Conservation (phyloP, 2,113 vertebrate genomes). For the Willisornis vidua region DNA sequence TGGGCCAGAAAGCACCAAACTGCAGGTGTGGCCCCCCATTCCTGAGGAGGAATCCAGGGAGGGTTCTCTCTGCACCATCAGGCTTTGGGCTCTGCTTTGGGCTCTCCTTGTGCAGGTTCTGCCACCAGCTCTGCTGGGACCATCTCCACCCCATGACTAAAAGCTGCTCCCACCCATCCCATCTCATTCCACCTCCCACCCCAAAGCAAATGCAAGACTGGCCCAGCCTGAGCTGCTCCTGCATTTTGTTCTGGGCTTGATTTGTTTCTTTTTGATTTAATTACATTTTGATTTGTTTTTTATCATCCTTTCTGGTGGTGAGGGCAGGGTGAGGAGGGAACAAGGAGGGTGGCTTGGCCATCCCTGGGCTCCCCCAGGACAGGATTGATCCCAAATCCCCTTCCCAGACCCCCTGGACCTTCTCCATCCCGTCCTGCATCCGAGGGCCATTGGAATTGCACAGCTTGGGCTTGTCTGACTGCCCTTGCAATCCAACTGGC, state of each 20-base stretch:
- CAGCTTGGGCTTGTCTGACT: conserved; percentile 36
- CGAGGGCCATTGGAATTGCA: conserved; percentile 44
- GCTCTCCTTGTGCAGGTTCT: conserved; percentile 64
- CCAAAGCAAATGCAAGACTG: conserved; percentile 72
- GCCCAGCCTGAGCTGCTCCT: conserved; percentile 42
- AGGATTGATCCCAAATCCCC: not conserved
- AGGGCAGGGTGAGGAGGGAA: conserved; percentile 59
- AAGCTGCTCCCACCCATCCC: conserved; percentile 41
- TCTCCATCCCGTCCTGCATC: conserved; percentile 55
- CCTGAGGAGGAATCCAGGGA: conserved; percentile 1
- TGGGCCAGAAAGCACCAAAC: conserved; percentile 25
- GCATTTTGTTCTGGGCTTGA: conserved; percentile 66
- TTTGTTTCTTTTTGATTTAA: not conserved
- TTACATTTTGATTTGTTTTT: not conserved
- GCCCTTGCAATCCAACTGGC: conserved; percentile 56
- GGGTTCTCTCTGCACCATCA: conserved; percentile 54
- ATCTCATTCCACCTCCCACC: conserved; percentile 67
- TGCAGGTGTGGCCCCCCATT: not conserved
- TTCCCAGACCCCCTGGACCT: not conserved
- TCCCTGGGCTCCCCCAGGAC: conserved; percentile 11
- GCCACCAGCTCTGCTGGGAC: conserved; percentile 71
- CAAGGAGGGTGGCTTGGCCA: conserved; percentile 15
- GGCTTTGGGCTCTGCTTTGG: conserved; percentile 68
- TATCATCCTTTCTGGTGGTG: conserved; percentile 18
- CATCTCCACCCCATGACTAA: conserved; percentile 72